Conservation (phyloP, 1,140 invertebrate genomes). For the Ostrea edulis region DNA sequence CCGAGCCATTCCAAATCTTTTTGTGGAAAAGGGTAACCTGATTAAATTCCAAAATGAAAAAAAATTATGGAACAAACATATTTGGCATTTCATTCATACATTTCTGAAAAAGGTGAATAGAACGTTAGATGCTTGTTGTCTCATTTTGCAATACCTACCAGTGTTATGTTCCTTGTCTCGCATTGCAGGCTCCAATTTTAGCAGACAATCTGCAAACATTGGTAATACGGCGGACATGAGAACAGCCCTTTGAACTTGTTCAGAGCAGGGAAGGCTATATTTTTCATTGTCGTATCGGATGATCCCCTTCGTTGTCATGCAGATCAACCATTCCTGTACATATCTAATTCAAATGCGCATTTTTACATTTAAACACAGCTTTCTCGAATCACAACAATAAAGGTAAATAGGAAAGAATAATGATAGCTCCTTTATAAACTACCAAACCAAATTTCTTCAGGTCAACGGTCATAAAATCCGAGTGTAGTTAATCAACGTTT, state of each 20-base stretch:
- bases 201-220: not conserved
- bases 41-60: too few relatives aligned
- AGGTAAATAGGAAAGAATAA: too few relatives aligned
- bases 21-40: not conserved
- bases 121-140: not conserved
- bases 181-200: not conserved
- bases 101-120: not conserved
- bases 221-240: not conserved
- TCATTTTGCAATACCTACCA: not conserved
- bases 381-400: too few relatives aligned
- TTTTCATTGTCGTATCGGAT: not conserved
- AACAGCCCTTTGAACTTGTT: not conserved
- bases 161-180: not conserved
- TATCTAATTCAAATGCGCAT: not conserved
- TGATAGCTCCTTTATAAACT: too few relatives aligned
- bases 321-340: not conserved
- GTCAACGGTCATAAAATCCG: too few relatives aligned
- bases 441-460: too few relatives aligned
- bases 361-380: too few relatives aligned
- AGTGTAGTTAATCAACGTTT: too few relatives aligned
- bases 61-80: too few relatives aligned
- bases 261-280: not conserved
- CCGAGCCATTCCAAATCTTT: constrained; percentile 5
- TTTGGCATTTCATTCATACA: too few relatives aligned
- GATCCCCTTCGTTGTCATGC: constrained; percentile 4